Evolutionary conservation across 2,888 invertebrate species (phyloP), one percentile per base, ranked within the genome.

Genomic region (Cacoxenus indagator): DNA sequence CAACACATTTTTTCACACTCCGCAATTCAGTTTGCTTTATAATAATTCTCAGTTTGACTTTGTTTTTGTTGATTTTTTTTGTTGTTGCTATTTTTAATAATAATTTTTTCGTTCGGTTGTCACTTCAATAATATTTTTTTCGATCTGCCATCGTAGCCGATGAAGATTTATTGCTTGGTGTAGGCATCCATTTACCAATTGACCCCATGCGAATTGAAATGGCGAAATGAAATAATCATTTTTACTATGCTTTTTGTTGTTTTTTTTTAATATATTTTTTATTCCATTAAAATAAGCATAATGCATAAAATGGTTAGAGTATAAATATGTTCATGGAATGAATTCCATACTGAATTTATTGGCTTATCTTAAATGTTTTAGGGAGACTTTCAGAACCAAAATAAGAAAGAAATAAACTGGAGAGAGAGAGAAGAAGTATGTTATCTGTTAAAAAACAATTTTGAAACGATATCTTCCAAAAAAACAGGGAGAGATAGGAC

Each of bases 131-230:
- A 22, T 24, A 43, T 11, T 43, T 61, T n/a, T n/a, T 55, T 24
- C 26, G 31, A 11, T 45, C 22, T 29, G 78, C 77, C 75, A 73
- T 75, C 54, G 54, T 62, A 69, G 72, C 82, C 82, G 82, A 80
- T 82, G 84, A 83, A 83, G 80, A 80, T 80, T 80, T 80, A 80
- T 83, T 78, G 66, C 22, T 31, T 11, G 17, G 51, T 67, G 67
- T 62, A 37, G 67, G 67, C 43, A 45, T 57, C 43, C 19, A 24
- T 55, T 69, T 61, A 48, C 71, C 79, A 83, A 79, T 79, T 79
- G 83, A 83, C 79, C 78, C 77, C 68, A 72, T 65, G 69, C 59
- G 67, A 59, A 55, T 69, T 69, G 70, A 70, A 69, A 62, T 37
- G 37, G 8, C 14, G 37, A 37, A 37, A 37, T 37, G 37, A 37